These are phyloP conservation scores for Pandion haliaetus DNA, from an alignment of 2,113 vertebrate species.

Conservation along the genomic window DNA sequence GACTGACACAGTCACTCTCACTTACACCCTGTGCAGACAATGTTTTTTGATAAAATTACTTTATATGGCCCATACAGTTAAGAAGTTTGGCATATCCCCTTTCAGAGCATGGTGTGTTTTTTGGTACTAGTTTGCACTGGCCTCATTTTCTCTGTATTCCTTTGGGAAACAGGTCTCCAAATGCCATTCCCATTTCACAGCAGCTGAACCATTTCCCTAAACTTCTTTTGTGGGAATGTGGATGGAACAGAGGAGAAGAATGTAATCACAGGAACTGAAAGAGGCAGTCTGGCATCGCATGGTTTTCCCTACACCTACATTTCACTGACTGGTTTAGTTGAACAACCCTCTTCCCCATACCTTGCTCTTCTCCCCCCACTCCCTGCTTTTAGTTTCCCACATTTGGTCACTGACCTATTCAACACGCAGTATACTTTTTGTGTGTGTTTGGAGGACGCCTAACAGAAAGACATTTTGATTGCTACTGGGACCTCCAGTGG, in stretches of 20 bases:
- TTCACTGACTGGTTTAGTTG: not conserved
- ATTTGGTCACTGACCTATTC: not conserved
- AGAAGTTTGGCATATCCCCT: not conserved
- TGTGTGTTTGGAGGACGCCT: not conserved
- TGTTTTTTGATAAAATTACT: not conserved
- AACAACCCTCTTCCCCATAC: not conserved
- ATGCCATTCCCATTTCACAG: not conserved
- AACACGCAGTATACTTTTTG: rapidly evolving
- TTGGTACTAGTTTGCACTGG: not conserved
- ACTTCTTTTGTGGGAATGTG: not conserved
- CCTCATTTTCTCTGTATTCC: not conserved
- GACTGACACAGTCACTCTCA: not conserved
- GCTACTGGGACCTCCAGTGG: not conserved
- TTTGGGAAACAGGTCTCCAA: not conserved
- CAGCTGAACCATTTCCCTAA: not conserved
- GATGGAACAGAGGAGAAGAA: not conserved
- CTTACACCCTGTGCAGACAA: not conserved
- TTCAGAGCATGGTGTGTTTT: not conserved
- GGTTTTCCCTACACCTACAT: not conserved
- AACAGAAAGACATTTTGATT: not conserved
- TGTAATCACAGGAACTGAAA: not conserved
- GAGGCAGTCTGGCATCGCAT: not conserved
- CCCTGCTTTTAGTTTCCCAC: not conserved
- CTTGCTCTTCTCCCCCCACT: not conserved
- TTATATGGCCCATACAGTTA: not conserved